phyloP scores from a whole-genome alignment of 2,113 vertebrate genomes.

The Chionodraco myersi region DNA sequence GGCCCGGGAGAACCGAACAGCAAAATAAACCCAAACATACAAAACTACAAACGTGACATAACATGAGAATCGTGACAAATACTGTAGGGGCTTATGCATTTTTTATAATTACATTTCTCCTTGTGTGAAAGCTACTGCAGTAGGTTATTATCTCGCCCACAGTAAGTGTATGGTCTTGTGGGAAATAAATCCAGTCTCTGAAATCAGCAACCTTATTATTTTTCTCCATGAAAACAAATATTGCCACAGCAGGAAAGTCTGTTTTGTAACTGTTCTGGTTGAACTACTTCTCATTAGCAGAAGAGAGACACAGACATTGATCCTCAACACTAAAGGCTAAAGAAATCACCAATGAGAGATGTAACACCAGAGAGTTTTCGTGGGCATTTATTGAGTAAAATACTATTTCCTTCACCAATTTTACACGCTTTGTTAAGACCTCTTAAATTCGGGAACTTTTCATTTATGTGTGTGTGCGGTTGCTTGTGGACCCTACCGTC shows the following conservation, averaged over 20 bases:
- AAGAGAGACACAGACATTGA: not conserved
- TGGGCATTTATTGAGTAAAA: not conserved
- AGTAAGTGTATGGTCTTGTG: conserved; percentile 62
- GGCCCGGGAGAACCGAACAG: too few relatives aligned
- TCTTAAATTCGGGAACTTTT: not conserved
- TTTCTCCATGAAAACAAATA: not conserved
- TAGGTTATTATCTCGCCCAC: conserved; percentile 63
- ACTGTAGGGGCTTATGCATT: not conserved
- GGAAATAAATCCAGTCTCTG: conserved; percentile 71
- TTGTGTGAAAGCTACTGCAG: conserved; percentile 26
- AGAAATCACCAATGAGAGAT: not conserved
- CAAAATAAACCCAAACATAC: too few relatives aligned
- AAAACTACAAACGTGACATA: too few relatives aligned
- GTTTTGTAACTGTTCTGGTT: not conserved
- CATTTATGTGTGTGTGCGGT: not conserved
- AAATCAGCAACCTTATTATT: conserved; percentile 55
- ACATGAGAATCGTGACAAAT: too few relatives aligned
- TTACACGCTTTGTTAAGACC: not conserved
- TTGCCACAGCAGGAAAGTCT: not conserved
- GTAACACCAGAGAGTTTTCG: not conserved
- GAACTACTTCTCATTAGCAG: not conserved
- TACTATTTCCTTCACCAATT: not conserved
- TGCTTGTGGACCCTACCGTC: conserved; percentile 86
- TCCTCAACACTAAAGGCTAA: not conserved
- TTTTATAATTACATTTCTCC: conserved; percentile 53